A percentile compares a stretch with the other conserved stretches of the same genome.
phyloP scores from a whole-genome alignment of 2,113 vertebrate species.

The Drymodes brunneopygia region DNA sequence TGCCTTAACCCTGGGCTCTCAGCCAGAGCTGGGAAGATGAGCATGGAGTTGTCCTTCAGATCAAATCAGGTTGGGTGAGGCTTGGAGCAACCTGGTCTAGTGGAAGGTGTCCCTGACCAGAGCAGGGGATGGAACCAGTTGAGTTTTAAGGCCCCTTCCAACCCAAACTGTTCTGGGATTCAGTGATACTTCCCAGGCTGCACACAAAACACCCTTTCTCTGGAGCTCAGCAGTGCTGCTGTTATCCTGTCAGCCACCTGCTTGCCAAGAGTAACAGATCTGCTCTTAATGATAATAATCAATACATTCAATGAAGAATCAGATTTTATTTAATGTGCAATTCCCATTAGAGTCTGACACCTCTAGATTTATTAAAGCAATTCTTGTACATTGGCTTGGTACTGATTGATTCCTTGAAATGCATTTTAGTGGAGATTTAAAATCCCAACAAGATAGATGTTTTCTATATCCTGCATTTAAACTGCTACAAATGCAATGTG shows the following conservation, averaged over 20 bases:
- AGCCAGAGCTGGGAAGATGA: neutral
- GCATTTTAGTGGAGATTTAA: neutral
- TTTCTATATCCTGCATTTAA: neutral
- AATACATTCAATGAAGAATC: neutral
- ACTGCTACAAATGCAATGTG: neutral
- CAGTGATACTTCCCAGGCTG: neutral
- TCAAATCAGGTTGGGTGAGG: rapidly evolving
- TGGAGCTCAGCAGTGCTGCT: neutral
- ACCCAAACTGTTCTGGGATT: neutral
- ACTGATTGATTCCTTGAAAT: neutral
- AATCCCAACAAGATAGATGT: neutral
- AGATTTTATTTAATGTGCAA: conserved; percentile 5
- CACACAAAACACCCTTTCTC: neutral
- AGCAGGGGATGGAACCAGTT: neutral
- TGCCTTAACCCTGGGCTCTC: neutral
- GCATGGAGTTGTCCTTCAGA: neutral
- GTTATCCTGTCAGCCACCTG: neutral
- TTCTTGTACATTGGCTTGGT: neutral
- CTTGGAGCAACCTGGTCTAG: neutral
- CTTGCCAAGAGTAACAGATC: neutral
- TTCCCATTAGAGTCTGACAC: neutral
- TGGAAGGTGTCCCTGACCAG: neutral
- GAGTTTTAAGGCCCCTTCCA: neutral
- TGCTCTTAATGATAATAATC: neutral
- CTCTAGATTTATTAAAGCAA: conserved; percentile 8